A percentile compares a stretch with the other conserved stretches of the same genome.
phyloP scores from a whole-genome alignment of 2,888 invertebrate genomes.

The Calameuta pallipes region DNA sequence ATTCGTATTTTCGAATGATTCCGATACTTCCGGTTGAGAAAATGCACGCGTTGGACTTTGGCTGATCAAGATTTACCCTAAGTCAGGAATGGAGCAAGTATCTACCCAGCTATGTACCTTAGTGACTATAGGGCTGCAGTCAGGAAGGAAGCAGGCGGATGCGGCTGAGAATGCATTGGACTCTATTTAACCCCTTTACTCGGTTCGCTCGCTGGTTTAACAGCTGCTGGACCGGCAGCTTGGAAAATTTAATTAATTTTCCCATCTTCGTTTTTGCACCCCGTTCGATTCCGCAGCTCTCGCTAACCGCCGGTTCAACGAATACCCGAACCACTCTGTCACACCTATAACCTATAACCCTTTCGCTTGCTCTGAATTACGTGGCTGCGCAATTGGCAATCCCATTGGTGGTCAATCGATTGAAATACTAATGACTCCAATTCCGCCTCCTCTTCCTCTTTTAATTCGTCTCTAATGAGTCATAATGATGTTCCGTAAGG shows the following conservation, averaged over 20 bases:
- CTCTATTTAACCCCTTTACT: slow-evolving; percentile 5
- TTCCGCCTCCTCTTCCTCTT: slow-evolving; percentile 20
- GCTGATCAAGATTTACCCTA: background rate
- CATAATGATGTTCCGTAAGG: slow-evolving; percentile 27
- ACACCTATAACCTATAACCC: slow-evolving; percentile 11
- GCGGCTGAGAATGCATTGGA: background rate
- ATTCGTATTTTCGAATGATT: background rate
- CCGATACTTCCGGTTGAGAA: background rate
- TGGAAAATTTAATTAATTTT: slow-evolving; percentile 49
- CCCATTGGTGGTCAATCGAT: slow-evolving; percentile 17
- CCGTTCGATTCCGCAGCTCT: slow-evolving; percentile 13
- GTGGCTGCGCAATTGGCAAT: slow-evolving; percentile 3
- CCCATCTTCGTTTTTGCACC: slow-evolving; percentile 27
- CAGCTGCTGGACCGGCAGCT: slow-evolving; percentile 10
- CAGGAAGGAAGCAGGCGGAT: background rate
- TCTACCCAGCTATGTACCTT: background rate
- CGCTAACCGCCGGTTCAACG: slow-evolving; percentile 17
- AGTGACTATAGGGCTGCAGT: background rate
- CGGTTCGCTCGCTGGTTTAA: background rate
- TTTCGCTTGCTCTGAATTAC: slow-evolving; percentile 2
- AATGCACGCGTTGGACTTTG: background rate
- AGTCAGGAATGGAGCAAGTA: background rate
- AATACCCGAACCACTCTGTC: slow-evolving; percentile 8
- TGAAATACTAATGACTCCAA: slow-evolving; percentile 33
- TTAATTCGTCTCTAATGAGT: slow-evolving; percentile 32